Evolutionary conservation across 2,888 invertebrate species (phyloP).

Genomic region (Megastigmus dorsalis): DNA sequence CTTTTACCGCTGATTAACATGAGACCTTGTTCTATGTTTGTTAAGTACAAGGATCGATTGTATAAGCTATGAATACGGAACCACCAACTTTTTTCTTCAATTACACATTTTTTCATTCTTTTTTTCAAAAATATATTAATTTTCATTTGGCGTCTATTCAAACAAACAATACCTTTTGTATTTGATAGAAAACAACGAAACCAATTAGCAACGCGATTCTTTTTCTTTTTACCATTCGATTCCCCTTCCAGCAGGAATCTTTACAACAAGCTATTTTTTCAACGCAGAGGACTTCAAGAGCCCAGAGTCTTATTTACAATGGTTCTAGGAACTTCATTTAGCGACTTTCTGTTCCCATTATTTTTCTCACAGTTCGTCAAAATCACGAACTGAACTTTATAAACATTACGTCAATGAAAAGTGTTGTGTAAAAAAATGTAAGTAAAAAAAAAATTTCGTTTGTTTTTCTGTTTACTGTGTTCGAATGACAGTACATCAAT

Average conservation of each 20-base stretch:
- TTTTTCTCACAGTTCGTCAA: conserved; percentile 35
- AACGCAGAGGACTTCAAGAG: conserved; percentile 42
- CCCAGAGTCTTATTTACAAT: conserved; percentile 51
- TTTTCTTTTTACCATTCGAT: conserved; percentile 26
- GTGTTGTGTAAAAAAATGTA: conserved; percentile 29
- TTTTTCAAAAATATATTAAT: conserved; percentile 43
- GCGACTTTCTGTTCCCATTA: conserved; percentile 41
- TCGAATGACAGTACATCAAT: conserved; percentile 49
- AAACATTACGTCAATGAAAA: conserved; percentile 35
- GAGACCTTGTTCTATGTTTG: conserved; percentile 58
- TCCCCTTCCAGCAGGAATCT: conserved; percentile 48
- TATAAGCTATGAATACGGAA: conserved; percentile 31
- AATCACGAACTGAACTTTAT: conserved; percentile 36
- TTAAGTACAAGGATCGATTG: conserved; percentile 64
- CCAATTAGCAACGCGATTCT: conserved; percentile 17
- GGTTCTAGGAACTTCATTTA: conserved; percentile 49
- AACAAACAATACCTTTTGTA: conserved; percentile 41
- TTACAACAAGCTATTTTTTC: conserved; percentile 40
- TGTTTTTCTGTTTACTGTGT: conserved; percentile 41
- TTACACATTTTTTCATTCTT: conserved; percentile 26
- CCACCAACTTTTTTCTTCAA: conserved; percentile 42
- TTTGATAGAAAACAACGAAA: conserved; percentile 43
- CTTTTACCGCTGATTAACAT: conserved; percentile 35
- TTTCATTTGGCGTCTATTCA: conserved; percentile 37
- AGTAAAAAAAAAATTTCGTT: conserved; percentile 20